Conservation (phyloP, 2,888 invertebrate genomes). For the Meiosimyza platycephala region DNA sequence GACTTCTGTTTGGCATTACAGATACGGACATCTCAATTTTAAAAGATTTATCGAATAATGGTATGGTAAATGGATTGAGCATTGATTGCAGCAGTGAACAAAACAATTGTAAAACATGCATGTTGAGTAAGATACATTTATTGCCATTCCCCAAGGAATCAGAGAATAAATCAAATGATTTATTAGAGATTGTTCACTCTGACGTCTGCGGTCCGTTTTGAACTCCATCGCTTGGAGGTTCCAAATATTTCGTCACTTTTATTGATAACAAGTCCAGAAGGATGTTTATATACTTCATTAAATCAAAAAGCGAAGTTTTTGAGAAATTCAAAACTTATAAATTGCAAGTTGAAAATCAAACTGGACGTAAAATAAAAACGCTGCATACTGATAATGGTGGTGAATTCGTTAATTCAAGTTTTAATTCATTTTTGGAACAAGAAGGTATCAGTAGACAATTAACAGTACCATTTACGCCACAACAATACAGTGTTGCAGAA, state of each 20-base stretch:
- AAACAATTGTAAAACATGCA: slow-evolving; percentile 16
- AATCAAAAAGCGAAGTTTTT: slow-evolving; percentile 27
- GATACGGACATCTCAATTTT: slow-evolving; percentile 42
- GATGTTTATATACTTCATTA: slow-evolving; percentile 28
- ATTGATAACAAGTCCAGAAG: slow-evolving; percentile 36
- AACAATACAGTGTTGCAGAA: slow-evolving; percentile 41
- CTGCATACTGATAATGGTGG: slow-evolving; percentile 30
- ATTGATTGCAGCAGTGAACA: slow-evolving; percentile 19
- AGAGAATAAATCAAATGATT: slow-evolving; percentile 28
- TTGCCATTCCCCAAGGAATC: slow-evolving; percentile 36
- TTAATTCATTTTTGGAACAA: slow-evolving; percentile 23
- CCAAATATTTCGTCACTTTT: slow-evolving; percentile 29
- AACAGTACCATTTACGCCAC: slow-evolving; percentile 40
- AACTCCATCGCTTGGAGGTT: slow-evolving; percentile 14
- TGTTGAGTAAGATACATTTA: slow-evolving; percentile 15
- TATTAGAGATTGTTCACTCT: slow-evolving; percentile 31
- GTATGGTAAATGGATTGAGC: slow-evolving; percentile 37
- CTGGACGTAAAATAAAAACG: slow-evolving; percentile 17
- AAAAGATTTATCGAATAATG: slow-evolving; percentile 34
- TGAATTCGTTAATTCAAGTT: slow-evolving; percentile 24
- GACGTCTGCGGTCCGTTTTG: slow-evolving; percentile 25
- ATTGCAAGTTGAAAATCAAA: slow-evolving; percentile 30
- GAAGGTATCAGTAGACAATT: slow-evolving; percentile 43
- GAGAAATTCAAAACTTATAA: slow-evolving; percentile 36
- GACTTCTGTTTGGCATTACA: slow-evolving; percentile 36